These are phyloP conservation scores for Tenualosa thibaudeaui DNA, from an alignment of 2,797 vertebrate species.

Conservation along the genomic window DNA sequence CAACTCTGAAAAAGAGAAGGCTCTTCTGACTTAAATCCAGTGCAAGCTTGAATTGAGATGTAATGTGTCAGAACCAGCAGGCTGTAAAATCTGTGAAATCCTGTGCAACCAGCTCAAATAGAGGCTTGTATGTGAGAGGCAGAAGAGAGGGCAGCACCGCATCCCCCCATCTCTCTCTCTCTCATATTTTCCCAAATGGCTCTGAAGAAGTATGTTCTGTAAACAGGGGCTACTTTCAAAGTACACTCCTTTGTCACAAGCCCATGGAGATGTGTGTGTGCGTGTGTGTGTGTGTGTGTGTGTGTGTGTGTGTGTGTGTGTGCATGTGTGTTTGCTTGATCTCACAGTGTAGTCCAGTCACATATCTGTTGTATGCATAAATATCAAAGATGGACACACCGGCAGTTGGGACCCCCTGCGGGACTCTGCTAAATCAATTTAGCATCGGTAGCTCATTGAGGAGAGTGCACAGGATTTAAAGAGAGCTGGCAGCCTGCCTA, in stretches of 20 bases:
- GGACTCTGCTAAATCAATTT: constrained; percentile 17
- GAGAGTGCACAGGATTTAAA: constrained; percentile 17
- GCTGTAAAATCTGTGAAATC: not conserved
- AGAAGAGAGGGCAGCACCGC: not conserved
- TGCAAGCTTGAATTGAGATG: not conserved
- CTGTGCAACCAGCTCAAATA: not conserved
- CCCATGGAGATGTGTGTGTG: not conserved
- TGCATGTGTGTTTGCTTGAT: not conserved
- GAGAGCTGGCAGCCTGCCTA: constrained; percentile 7
- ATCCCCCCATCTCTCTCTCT: not conserved
- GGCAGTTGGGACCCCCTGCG: not conserved
- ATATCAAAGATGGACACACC: constrained; percentile 22
- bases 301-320: not conserved
- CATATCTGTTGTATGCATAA: constrained; percentile 22
- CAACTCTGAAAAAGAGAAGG: too few relatives aligned
- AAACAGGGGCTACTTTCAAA: not conserved
- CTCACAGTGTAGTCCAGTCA: not conserved
- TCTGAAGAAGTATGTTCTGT: not conserved
- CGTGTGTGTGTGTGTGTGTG: not conserved
- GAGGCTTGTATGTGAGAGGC: not conserved
- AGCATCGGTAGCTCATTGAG: constrained; percentile 16
- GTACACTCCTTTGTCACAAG: not conserved
- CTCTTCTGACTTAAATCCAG: not conserved
- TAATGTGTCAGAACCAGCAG: not conserved
- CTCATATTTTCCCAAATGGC: not conserved